These are phyloP conservation scores for Peromyscus nudipes DNA, from an alignment of 2,797 vertebrate species.

Conservation along the genomic window DNA sequence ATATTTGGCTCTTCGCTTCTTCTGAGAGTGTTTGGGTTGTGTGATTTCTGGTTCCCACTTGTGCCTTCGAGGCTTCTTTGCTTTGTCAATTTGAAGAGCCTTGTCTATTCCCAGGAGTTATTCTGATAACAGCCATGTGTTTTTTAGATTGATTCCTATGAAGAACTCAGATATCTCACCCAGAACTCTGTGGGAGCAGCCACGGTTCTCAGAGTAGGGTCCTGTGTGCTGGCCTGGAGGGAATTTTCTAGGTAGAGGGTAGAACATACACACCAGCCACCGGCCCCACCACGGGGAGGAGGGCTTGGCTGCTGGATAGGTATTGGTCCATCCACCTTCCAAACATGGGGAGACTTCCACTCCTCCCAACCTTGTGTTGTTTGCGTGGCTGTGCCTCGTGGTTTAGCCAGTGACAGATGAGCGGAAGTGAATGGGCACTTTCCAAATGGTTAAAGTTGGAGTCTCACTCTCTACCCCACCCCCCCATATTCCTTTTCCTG, in stretches of 20 bases:
- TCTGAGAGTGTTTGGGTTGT: background rate
- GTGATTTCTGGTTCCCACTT: constrained; percentile 19
- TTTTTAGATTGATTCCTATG: constrained; percentile 61
- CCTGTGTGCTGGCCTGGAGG: background rate
- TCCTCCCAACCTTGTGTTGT: background rate
- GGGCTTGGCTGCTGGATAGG: background rate
- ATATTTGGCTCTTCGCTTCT: background rate
- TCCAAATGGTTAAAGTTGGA: background rate
- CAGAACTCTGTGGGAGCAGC: background rate
- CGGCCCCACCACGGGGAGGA: too few relatives aligned
- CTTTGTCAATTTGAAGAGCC: constrained; percentile 51
- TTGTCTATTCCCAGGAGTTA: constrained; percentile 40
- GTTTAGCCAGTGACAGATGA: background rate
- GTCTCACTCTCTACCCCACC: background rate
- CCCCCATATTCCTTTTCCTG: fast-evolving
- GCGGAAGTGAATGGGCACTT: background rate
- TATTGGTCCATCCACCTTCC: background rate
- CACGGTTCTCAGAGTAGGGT: background rate
- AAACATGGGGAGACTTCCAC: background rate
- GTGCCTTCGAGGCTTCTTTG: background rate
- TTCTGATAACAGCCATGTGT: constrained; percentile 67
- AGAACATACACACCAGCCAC: background rate
- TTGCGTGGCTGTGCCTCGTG: background rate
- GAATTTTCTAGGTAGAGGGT: background rate
- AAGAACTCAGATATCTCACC: background rate